Evolutionary conservation across 2,888 invertebrate species (phyloP), one percentile per base, ranked within the genome.

Genomic region (Athrips mouffetella): DNA sequence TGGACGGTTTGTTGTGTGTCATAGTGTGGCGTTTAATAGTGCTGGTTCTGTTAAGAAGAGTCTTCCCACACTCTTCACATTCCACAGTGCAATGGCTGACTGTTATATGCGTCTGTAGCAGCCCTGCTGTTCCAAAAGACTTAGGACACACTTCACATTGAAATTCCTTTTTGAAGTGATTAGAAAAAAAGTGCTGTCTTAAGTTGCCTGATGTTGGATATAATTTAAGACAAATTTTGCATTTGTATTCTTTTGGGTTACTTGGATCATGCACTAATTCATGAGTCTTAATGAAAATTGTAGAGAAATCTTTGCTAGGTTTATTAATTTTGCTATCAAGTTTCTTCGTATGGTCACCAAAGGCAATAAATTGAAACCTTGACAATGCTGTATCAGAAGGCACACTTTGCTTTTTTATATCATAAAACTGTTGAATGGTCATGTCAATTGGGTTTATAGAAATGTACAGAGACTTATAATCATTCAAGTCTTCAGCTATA

Each of bases 81-180:
- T 20, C 18, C 0, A 51, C 45, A 10, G 44, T 37, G 13, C 23
- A 20, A 18, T 51, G 51, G n/a, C 51, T 41, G n/a, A 40, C 30
- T 7, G 25, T 29, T 23, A 20, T 25, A 18, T 51, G 51, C 8
- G 48, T 45, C 8, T 41, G 27, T 23, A 51, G 16, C 4, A 51
- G 18, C 2, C 51, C 51, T 18, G 45, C n/a, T 3, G 51, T 51
- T 2, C 51, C 51, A 41, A 51, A 51, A 18, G 48, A 41, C 27
- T 48, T 48, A 7, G 48, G 41, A 27, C 51, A 51, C 4, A 29
- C 20, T 0, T 11, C 4, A 41, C 51, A 51, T 16, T 40, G 33
- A 18, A 31, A 51, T 15, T 51, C 51, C 18, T 51, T 51, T 27
- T 51, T 51, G 18, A 51, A 51, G 30, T 51, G 51, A 15, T 23